Evolutionary conservation across 2,797 vertebrate species (phyloP), one percentile per base, ranked within the genome.

Genomic region (Gobionotothen gibberifrons): DNA sequence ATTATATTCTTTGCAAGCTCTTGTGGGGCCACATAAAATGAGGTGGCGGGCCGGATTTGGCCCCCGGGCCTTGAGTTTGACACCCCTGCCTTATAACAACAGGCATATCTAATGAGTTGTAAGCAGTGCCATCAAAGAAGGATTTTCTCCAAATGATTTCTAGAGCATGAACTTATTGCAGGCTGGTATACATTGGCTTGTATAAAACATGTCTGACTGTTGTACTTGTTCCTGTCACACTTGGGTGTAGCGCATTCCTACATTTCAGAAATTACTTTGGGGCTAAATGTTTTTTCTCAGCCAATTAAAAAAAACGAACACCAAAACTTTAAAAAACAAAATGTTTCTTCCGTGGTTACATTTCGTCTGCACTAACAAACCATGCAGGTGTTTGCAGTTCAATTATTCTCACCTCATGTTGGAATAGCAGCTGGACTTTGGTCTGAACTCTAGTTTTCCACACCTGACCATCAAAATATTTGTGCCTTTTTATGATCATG

Each of bases 381-480:
- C 7, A 47, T 19, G 32, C 17, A 51, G 46, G 10, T 69, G 51
- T 46, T 72, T 57, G 17, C 19, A 22, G 22, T 66, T 59, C 12
- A 40, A 52, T 53, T 1, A 42, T 13, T 42, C 17, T 46, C 14
- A 15, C n/a, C 42, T 42, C 54, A 54, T 9, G n/a, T 2, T 12
- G 15, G 17, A 54, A 43, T 13, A 61, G 52, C 22, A 68, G 14
- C 46, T 42, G 21, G 5, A 63, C 19, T 36, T 60, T 42, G 16
- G 10, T 47, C 46, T 49, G 32, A 61, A 72, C 47, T 54, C 72
- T 3, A 59, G 26, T 66, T 82, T 70, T 66, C 63, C 8, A 65
- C 64, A 53, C 66, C 36, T 80, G 68, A 69, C 60, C 58, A 36
- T 59, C 62, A 57, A 54, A 54, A 42, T 53, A 43, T 66, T 74